Base-by-base conservation (phyloP, 2,113 vertebrate genomes). In the Lophius piscatorius region DNA sequence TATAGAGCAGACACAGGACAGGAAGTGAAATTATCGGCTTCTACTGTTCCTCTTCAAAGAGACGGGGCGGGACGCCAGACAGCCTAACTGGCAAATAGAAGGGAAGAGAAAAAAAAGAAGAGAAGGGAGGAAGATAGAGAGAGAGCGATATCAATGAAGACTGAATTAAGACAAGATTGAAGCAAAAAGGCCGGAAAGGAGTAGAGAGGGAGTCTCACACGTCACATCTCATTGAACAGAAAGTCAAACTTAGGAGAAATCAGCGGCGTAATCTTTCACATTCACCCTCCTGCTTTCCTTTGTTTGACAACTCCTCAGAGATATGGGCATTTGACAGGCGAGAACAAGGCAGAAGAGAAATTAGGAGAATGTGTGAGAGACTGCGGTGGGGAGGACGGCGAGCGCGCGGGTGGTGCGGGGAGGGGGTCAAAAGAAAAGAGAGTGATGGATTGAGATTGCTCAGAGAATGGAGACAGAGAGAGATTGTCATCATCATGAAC, bases 11-110 rank as follows among this genome's bases (percentile, higher is more conserved):
- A 84, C 50, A 60, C 82, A 77, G 83, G 84, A 86, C 86, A 87
- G 80, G 83, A 87, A 88, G 88, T 76, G 76, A 82, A 85, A 89
- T 90, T 89, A 88, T 85, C 80, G 84, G 80, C 87, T 76, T 63
- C 73, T 75, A 59, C 74, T 76, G 72, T 69, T 85, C 68, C 61
- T 74, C 78, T 83, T 80, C 75, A 84, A 80, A 80, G 79, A 78
- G 58, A 46, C 10, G 7, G 28, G 66, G 48, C 59, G 31, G 58
- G 61, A 78, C 72, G 74, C 70, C 76, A 80, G 77, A 56, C 74
- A 78, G 69, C 45, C 73, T 61, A 71, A 77, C 63, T 69, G 64
- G 68, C 39, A 80, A 39, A 39, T 34, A 46, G 40, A 6, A 24
- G 55, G 33, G 11, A n/a, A 12, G 16, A 40, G 45, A 26, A 9